A percentile compares a stretch with the other conserved stretches of the same genome.
phyloP scores from a whole-genome alignment of 2,888 invertebrate genomes.

The Globia sparganii region DNA sequence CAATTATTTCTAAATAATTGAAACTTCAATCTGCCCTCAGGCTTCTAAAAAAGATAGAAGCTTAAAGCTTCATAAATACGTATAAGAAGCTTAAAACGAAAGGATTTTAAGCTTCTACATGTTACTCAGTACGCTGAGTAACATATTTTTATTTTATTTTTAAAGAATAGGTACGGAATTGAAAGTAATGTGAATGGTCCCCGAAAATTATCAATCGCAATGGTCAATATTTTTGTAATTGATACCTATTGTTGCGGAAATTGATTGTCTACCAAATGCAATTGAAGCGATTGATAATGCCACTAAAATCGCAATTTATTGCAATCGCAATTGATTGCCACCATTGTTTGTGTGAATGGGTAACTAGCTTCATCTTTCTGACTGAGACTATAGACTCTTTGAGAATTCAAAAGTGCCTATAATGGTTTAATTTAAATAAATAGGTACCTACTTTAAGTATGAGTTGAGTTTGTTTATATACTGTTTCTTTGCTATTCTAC shows the following conservation, averaged over 20 bases:
- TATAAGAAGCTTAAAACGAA: no score
- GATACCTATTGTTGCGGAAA: not conserved
- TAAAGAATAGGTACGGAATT: not conserved
- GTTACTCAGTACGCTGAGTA: no score
- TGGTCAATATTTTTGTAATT: no score
- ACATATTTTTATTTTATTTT: not conserved
- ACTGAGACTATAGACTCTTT: not conserved
- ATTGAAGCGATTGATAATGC: not conserved
- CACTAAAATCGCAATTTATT: no score
- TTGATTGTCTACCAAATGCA: not conserved
- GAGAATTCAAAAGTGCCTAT: not conserved
- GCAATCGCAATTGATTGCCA: not conserved
- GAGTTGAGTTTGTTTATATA: not conserved
- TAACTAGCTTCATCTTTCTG: not conserved
- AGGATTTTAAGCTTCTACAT: no score
- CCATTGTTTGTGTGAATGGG: not conserved
- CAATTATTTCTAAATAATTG: not conserved
- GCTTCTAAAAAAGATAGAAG: no score
- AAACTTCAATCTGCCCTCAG: no score
- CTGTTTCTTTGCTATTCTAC: not conserved
- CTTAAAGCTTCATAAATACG: no score
- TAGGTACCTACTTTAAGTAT: no score
- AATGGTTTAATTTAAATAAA: conserved; percentile 1
- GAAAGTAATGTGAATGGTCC: not conserved
- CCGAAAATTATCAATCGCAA: no score